phyloP scores from a whole-genome alignment of 2,113 vertebrate species.

The Leptobrachium ailaonicum region DNA sequence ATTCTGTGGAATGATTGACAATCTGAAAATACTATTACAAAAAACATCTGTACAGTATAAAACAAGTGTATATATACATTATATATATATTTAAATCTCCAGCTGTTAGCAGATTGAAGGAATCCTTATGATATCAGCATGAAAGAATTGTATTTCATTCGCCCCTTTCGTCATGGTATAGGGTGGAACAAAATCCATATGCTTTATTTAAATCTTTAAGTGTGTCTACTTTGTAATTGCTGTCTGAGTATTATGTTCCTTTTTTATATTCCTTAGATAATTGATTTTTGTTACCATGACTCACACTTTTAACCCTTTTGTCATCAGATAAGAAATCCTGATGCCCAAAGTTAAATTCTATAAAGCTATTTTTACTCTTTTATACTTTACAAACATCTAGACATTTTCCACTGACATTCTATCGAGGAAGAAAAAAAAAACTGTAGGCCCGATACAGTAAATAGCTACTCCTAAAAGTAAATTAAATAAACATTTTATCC shows the following conservation, averaged over 20 bases:
- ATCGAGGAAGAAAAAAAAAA: no score
- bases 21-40: conserved; percentile 7
- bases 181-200: conserved; percentile 44
- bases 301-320: neutral
- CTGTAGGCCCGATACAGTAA: no score
- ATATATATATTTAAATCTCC: conserved; percentile 30
- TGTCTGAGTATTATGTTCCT: conserved; percentile 39
- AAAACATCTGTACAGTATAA: conserved; percentile 32
- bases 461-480: no score
- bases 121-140: conserved; percentile 45
- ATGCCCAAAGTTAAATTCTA: no score
- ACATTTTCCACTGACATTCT: no score
- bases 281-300: conserved; percentile 32
- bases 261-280: conserved; percentile 40
- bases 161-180: conserved; percentile 40
- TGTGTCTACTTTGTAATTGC: conserved; percentile 47
- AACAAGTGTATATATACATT: conserved; percentile 8
- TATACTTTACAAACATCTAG: no score
- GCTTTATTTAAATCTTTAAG: conserved; percentile 39
- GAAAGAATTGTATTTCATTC: conserved; percentile 46
- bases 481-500: no score
- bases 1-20: neutral
- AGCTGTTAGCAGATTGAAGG: conserved; percentile 40
- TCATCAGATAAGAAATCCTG: neutral
- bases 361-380: no score